A percentile compares a stretch with the other conserved stretches of the same genome.
phyloP scores from a whole-genome alignment of 2,113 vertebrate species.

The Dasyprocta punctata region DNA sequence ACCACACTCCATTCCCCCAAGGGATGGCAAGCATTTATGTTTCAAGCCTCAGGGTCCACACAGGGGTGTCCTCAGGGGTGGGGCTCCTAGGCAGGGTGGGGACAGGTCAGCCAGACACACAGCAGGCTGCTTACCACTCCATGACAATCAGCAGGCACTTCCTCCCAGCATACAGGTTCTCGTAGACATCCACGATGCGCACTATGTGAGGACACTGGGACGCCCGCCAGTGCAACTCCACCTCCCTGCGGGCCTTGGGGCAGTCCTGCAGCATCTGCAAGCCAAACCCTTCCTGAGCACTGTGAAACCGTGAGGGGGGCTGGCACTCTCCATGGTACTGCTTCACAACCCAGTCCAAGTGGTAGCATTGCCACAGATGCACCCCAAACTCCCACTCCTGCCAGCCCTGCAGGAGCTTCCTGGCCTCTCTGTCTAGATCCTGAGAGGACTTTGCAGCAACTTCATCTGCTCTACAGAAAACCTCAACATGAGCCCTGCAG shows the following conservation, averaged over 20 bases:
- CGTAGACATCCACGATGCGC: slow-evolving; percentile 96
- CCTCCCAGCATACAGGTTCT: slow-evolving; percentile 95
- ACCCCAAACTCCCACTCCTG: rapidly evolving
- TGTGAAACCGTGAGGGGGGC: neutral
- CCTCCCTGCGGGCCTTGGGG: slow-evolving; percentile 95
- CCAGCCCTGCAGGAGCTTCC: neutral
- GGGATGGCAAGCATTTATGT: neutral
- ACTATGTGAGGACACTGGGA: slow-evolving; percentile 97
- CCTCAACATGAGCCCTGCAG: neutral
- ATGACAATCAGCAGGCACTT: slow-evolving; percentile 99
- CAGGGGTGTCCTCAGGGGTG: neutral
- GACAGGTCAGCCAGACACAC: neutral
- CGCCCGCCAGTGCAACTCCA: slow-evolving; percentile 97
- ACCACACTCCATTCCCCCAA: rapidly evolving
- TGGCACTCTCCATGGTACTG: rapidly evolving
- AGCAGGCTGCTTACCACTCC: slow-evolving; percentile 92
- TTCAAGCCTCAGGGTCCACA: neutral
- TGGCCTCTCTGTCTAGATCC: neutral
- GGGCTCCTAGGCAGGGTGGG: rapidly evolving
- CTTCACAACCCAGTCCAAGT: neutral
- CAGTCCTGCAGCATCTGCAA: slow-evolving; percentile 97
- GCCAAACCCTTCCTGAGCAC: neutral
- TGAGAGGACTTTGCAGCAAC: neutral
- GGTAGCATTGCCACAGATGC: neutral
- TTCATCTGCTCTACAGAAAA: neutral